Percentiles rank a stretch among this genome's conserved stretches.
Conservation (phyloP, 2,113 vertebrate species). For the Notothenia rossii region DNA sequence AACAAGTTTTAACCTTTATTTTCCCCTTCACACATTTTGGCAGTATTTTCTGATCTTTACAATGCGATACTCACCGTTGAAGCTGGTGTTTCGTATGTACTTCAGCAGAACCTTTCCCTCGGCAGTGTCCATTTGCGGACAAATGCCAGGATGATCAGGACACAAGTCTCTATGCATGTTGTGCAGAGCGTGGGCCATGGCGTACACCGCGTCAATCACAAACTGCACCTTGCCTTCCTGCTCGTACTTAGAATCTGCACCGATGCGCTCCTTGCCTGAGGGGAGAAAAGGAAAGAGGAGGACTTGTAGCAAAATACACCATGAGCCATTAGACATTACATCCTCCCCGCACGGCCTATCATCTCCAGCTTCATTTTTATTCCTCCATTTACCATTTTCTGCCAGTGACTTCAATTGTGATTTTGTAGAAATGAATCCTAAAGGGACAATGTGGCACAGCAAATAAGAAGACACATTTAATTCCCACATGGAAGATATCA, state of each 20-base stretch:
- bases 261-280: conserved; percentile 83
- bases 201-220: conserved; percentile 82
- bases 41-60: neutral
- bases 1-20: neutral
- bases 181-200: conserved; percentile 83
- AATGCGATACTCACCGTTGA: conserved; percentile 76
- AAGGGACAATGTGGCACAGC: conserved; percentile 33
- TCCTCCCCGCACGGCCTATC: conserved; percentile 25
- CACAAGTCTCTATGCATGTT: conserved; percentile 82
- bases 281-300: neutral
- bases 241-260: conserved; percentile 81
- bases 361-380: conserved; percentile 26
- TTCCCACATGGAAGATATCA: conserved; percentile 54
- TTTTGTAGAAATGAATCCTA: conserved; percentile 43
- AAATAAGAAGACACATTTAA: conserved; percentile 58
- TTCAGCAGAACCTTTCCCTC: conserved; percentile 81
- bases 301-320: conserved; percentile 38
- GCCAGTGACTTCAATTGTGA: conserved; percentile 32
- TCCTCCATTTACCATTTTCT: conserved; percentile 35
- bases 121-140: conserved; percentile 79
- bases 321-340: conserved; percentile 40
- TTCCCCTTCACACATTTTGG: neutral
- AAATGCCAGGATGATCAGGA: conserved; percentile 76
- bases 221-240: conserved; percentile 85
- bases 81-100: conserved; percentile 81